Conservation (phyloP, 2,113 vertebrate species). For the Cepphus grylle region DNA sequence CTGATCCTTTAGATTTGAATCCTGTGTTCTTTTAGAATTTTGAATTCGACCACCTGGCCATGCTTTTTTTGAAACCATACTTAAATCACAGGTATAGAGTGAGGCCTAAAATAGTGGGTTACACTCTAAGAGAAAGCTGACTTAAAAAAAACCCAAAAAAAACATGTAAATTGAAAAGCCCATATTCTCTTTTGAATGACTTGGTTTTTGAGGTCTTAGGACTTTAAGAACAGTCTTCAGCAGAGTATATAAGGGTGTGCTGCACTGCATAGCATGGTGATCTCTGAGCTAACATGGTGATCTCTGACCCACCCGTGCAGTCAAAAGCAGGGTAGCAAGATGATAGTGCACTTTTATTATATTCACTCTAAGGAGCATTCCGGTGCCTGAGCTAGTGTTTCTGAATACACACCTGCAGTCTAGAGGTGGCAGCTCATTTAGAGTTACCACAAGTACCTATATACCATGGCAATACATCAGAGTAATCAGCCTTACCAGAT, state of each 20-base stretch:
- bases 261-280: not conserved
- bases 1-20: not conserved
- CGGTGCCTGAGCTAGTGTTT: not conserved
- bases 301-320: not conserved
- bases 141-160: not conserved
- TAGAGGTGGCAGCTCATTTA: not conserved
- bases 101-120: not conserved
- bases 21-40: not conserved
- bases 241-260: not conserved
- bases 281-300: not conserved
- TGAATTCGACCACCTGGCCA: not conserved
- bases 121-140: not conserved
- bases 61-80: not conserved
- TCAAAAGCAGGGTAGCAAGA: not conserved
- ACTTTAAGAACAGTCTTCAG: not conserved
- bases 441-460: not conserved
- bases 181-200: not conserved
- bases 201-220: not conserved
- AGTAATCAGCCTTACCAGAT: not conserved
- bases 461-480: not conserved
- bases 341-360: not conserved
- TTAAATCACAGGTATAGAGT: not conserved
- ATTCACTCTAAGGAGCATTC: not conserved
- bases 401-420: not conserved
- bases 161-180: not conserved